Base-by-base conservation (phyloP, 2,888 invertebrate genomes). In the Hypselothyrea guttata region DNA sequence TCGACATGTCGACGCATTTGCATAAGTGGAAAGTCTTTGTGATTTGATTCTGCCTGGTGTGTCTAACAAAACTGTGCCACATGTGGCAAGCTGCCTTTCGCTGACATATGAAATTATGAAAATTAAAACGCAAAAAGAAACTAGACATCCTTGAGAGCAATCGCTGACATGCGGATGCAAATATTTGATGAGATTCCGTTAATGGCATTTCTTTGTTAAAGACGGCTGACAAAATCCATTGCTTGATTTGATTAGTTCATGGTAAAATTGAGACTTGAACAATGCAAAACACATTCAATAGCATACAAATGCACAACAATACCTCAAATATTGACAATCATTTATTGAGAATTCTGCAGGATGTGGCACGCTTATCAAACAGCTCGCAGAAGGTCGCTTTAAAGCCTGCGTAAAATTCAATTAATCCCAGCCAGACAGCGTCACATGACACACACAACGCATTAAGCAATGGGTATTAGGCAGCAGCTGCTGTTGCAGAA, bases 351-450 rank as follows among this genome's bases (percentile, higher is more conserved):
- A 33, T 35, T 7, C 8, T 27, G n/a, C 16, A 37, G 44, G 13
- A 38, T n/a, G 16, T 38, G 30, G 12, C 47, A 30, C 7, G 8
- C 18, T 33, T 27, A 13, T 1, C 42, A 42, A 41, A 37, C 60
- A 40, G 11, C 16, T 22, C 22, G 5, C 54, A 38, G 59, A 74
- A 71, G 71, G 64, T 47, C 56, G 58, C 51, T 31, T 81, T 71
- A 62, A 82, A 82, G 78, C 72, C 72, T 41, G 49, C 37, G 15
- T 28, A 9, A 69, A 58, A 66, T 69, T 78, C 62, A 78, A 76
- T 76, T 66, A 83, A 70, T 75, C 44, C 54, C 44, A 15, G 31
- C 18, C 35, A 46, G 56, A 51, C 37, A 45, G 37, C 56, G 49
- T 68, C 78, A 74, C 53, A 68, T 60, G 65, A 58, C 54, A 53